These are phyloP conservation scores for Phocoena sinus DNA, from an alignment of 2,113 vertebrate species.

Conservation along the genomic window DNA sequence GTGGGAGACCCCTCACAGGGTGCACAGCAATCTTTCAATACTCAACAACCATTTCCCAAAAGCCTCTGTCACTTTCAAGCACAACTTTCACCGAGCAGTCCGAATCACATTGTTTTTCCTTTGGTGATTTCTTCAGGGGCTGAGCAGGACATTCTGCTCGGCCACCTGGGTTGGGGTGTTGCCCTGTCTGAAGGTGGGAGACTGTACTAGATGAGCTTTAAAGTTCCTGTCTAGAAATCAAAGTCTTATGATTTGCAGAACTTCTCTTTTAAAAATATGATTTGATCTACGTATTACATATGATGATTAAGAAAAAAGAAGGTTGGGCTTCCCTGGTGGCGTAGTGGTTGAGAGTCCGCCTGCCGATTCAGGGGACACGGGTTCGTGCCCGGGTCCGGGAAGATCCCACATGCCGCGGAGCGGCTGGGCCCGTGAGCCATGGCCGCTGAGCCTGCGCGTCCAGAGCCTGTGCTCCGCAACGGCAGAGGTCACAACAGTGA, in stretches of 20 bases:
- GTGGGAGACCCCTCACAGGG: neutral
- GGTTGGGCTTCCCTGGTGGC: no score
- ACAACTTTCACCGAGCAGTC: no score
- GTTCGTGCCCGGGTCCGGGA: no score
- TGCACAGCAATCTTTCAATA: fast-evolving
- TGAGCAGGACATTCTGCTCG: neutral
- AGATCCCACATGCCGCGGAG: no score
- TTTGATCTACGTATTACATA: neutral
- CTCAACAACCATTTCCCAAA: neutral
- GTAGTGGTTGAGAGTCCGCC: no score
- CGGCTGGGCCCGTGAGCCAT: no score
- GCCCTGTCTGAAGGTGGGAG: neutral
- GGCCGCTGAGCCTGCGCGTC: no score
- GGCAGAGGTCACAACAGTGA: no score
- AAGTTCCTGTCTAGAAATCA: neutral
- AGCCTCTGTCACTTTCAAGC: neutral
- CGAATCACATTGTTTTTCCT: neutral
- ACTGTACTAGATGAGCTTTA: neutral
- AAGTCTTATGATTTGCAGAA: neutral
- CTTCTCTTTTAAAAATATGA: neutral
- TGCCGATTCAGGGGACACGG: no score
- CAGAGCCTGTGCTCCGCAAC: no score
- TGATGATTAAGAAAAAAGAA: neutral
- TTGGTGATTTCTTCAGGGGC: neutral
- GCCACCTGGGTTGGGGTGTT: neutral